Conservation (phyloP, 1,140 invertebrate species). For the Cotesia typhae region DNA sequence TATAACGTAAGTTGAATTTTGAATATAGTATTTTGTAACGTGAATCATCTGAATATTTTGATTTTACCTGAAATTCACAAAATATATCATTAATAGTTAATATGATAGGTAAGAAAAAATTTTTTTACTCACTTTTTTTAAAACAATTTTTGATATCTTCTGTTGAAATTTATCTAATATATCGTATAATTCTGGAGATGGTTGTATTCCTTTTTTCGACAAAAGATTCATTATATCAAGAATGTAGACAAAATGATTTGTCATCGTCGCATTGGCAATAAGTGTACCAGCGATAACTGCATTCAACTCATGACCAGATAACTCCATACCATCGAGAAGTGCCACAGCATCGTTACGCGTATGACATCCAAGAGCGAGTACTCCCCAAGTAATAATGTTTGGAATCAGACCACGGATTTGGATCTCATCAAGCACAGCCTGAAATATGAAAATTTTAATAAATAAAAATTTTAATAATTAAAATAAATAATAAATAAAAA, state of each 20-base stretch:
- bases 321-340: constrained; percentile 76
- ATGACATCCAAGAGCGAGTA: constrained; percentile 80
- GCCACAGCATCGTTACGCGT: constrained; percentile 68
- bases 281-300: constrained; percentile 76
- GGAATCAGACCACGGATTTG: constrained; percentile 69
- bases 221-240: constrained; percentile 74
- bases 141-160: constrained; percentile 53
- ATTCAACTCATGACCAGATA: constrained; percentile 74
- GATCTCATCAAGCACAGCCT: constrained; percentile 74
- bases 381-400: constrained; percentile 86
- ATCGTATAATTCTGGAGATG: constrained; percentile 67
- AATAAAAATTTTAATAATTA: constrained; percentile 21
- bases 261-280: constrained; percentile 69
- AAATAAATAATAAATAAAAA: neutral
- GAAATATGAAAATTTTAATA: constrained; percentile 38
- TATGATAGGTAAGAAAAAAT: neutral
- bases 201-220: constrained; percentile 68
- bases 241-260: constrained; percentile 72
- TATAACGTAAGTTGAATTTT: constrained; percentile 46
- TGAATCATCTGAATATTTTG: constrained; percentile 9
- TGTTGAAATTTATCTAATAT: constrained; percentile 68
- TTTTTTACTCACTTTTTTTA: constrained; percentile 9
- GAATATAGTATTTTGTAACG: constrained; percentile 40
- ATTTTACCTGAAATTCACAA: constrained; percentile 24
- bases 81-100: constrained; percentile 15